Base-by-base conservation (phyloP, 2,113 vertebrate genomes). In the Nicator chloris region DNA sequence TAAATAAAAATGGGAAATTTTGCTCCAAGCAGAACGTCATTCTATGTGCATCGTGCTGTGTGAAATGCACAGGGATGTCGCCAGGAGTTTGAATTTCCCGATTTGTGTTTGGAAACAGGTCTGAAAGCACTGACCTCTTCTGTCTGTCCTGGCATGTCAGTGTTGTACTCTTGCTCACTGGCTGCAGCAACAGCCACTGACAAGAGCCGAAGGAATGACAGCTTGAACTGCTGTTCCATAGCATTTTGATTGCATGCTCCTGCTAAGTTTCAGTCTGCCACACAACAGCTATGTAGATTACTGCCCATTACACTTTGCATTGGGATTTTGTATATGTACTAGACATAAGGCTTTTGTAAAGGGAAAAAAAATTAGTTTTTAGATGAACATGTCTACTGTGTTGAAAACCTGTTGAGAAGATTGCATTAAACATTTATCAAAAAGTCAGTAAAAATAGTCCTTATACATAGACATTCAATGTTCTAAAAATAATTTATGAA, bases 271-370 rank as follows among this genome's bases (percentile, higher is more conserved):
- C 83, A 93, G 80, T 96, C 88, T 47, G 21, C 88, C 20, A 33
- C 90, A 84, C 86, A 96, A 89, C 12, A 69, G 54, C 77, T 94
- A 86, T 96, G 95, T 98, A 96, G 93, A 97, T 96, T 97, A 93
- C 81, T 94, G 86, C 66, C 80, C 93, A 69, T 86, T 96, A 79
- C 70, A 79, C 66, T 94, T 97, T 94, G 73, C 84, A 40, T 84
- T 89, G 86, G 61, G 65, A 54, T 96, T 98, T 98, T 96, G 60
- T 97, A 96, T 92, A 86, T 90, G 84, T 95, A 95, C 47, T 96
- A 98, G 78, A 39, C 82, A 61, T 96, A 97, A 94, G 78, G 88
- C 82, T 92, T 98, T 97, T 97, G 57, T 97, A 97, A 96, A 78
- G 50, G 82, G 93, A 59, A 59, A 91, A 76, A 94, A 93, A 93